Conservation (phyloP, 2,888 invertebrate species). For the Serrognathus titanus region DNA sequence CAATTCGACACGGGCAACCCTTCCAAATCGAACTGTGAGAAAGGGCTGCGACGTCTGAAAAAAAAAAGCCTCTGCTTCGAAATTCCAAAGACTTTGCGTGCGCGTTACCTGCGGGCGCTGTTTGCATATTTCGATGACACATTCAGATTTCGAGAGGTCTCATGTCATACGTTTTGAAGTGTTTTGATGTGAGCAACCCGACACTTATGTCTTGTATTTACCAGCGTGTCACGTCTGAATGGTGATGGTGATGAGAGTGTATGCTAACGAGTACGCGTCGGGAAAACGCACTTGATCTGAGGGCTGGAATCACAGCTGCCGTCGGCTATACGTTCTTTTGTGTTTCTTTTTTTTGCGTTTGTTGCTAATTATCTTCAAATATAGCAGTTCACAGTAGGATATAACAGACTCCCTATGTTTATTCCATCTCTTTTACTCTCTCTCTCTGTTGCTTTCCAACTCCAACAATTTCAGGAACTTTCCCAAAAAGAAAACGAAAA, state of each 20-base stretch:
- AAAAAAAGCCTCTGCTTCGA: not conserved
- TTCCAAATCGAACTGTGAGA: conserved; percentile 21
- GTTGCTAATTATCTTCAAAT: conserved; percentile 6
- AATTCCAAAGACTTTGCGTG: not conserved
- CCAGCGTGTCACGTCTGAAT: conserved; percentile 20
- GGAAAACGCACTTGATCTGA: conserved; percentile 9
- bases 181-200: conserved; percentile 30
- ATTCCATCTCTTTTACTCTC: too few relatives aligned
- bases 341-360: not conserved
- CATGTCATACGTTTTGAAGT: conserved; percentile 23
- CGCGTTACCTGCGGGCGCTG: conserved; percentile 4
- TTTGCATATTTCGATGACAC: conserved; percentile 9
- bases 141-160: conserved; percentile 26
- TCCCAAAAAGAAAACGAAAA: too few relatives aligned
- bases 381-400: not conserved
- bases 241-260: conserved; percentile 21
- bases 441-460: too few relatives aligned
- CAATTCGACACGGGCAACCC: conserved; percentile 33
- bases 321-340: conserved; percentile 6
- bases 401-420: too few relatives aligned
- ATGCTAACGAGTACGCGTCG: conserved; percentile 21
- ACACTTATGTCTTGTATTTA: conserved; percentile 24
- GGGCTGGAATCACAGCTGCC: conserved; percentile 19
- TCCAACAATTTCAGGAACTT: too few relatives aligned
- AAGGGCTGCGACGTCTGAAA: not conserved